Evolutionary conservation across 2,797 vertebrate genomes (phyloP), one percentile per base, ranked within the genome.

Genomic region (Silurus lanzhouensis): DNA sequence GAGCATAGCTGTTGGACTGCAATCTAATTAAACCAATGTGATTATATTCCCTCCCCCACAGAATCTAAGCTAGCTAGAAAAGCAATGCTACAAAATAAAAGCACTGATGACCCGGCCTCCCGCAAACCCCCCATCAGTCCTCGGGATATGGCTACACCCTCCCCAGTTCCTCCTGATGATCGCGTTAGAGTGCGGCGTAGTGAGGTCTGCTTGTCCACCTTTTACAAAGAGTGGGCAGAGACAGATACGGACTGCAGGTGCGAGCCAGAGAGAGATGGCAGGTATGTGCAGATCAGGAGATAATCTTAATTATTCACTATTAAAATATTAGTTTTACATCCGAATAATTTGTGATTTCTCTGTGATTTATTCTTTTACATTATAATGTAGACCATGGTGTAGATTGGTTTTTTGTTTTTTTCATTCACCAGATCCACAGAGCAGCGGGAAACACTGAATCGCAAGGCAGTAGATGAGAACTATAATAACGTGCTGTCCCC

Each of bases 401-500:
- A 66, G 61, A 9, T 80, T 3, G 6, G 20, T 0, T 72, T 5
- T 27, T 0, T 61, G 2, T 10, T 19, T n/a, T 19, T 20, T 13
- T 46, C 4, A 15, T 68, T 25, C 79, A 66, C 71, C 86, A 94
- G 95, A 78, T 83, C 91, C 0, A 79, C 57, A 0, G 92, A 86
- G 1, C 67, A 64, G 0, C 85, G 92, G 6, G 92, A 94, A 38
- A 86, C 91, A 0, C 48, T 74, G 0, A 68, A 91, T 85, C 94
- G 92, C 0, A 92, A 91, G 87, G 90, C 3, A 0, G 92, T 95
- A 0, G 95, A 96, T 7, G 95, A 96, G 90, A 96, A 96, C 91
- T 94, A 88, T 91, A 95, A 96, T 91, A 92, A 93, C 38, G 94
- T 95, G 1, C 75, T 92, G 0, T 93, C 94, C 0, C 95, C 96